These are phyloP conservation scores for Ranitomeya variabilis DNA, from an alignment of 2,113 vertebrate genomes.

Conservation along the genomic window DNA sequence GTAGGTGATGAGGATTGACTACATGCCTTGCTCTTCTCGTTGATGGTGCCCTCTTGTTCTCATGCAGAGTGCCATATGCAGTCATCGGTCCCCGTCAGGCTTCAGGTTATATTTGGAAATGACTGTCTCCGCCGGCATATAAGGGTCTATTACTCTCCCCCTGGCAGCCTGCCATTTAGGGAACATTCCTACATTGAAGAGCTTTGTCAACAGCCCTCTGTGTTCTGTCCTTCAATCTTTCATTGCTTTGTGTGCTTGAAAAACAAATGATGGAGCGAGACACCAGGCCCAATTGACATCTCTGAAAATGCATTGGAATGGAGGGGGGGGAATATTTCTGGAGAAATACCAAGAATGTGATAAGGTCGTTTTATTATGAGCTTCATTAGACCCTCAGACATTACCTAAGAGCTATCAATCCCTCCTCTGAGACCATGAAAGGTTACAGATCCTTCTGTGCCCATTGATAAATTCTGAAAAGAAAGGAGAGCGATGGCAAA, in stretches of 20 bases:
- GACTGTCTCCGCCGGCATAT: constrained; percentile 39
- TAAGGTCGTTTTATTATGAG: constrained; percentile 2
- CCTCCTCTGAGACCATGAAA: neutral
- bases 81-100: constrained; percentile 12
- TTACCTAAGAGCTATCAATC: neutral
- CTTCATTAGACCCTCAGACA: neutral
- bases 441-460: neutral
- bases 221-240: constrained; percentile 45
- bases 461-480: neutral
- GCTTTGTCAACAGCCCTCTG: constrained; percentile 51
- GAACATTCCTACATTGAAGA: constrained; percentile 54
- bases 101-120: constrained; percentile 54
- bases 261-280: constrained; percentile 35
- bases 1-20: neutral
- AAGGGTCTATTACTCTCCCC: constrained; percentile 19
- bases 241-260: constrained; percentile 26
- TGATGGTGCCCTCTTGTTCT: neutral
- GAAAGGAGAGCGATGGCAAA: too few species aligned
- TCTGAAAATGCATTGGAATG: neutral
- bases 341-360: constrained; percentile 25
- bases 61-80: neutral
- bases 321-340: neutral
- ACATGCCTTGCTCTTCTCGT: neutral
- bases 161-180: constrained; percentile 42
- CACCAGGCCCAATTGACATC: neutral